Percentiles rank a stretch among this genome's conserved stretches.
Conservation (phyloP, 2,888 invertebrate genomes). For the Molanna angustata region DNA sequence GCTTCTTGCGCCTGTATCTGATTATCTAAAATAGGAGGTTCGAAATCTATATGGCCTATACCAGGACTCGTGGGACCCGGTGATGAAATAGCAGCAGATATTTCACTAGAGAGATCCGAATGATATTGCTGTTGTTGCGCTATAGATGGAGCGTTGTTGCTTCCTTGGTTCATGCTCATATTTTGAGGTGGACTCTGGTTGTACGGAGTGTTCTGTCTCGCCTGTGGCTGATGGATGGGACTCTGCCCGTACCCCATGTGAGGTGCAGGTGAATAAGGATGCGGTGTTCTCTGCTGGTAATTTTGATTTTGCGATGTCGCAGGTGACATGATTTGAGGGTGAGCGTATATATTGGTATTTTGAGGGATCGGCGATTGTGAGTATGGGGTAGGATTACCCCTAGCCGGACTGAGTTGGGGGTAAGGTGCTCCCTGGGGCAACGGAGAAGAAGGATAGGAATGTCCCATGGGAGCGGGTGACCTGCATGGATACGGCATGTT, state of each 20-base stretch:
- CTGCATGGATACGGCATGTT: slow-evolving; percentile 32
- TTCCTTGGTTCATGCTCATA: slow-evolving; percentile 38
- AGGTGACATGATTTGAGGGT: slow-evolving; percentile 36
- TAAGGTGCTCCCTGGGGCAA: slow-evolving; percentile 37
- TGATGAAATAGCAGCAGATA: slow-evolving; percentile 75
- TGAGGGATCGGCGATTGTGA: slow-evolving; percentile 36
- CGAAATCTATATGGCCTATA: slow-evolving; percentile 70
- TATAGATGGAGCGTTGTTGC: slow-evolving; percentile 4
- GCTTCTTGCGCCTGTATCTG: slow-evolving; percentile 30
- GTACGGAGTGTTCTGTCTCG: slow-evolving; percentile 39
- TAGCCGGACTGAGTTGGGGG: slow-evolving; percentile 43
- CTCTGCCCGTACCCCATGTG: slow-evolving; percentile 37
- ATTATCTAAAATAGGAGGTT: slow-evolving; percentile 55
- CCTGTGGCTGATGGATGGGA: slow-evolving; percentile 32
- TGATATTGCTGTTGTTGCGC: slow-evolving; percentile 45
- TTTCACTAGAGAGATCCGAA: slow-evolving; percentile 73
- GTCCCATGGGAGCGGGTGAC: slow-evolving; percentile 28
- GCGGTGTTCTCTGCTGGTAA: slow-evolving; percentile 40
- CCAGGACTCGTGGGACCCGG: slow-evolving; percentile 68
- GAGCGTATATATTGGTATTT: slow-evolving; percentile 30
- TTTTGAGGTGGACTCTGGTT: slow-evolving; percentile 38
- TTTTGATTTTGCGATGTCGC: slow-evolving; percentile 33
- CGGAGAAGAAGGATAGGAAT: slow-evolving; percentile 33
- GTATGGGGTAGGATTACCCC: slow-evolving; percentile 34
- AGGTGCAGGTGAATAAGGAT: slow-evolving; percentile 39